These are phyloP conservation scores for Phocoena sinus DNA, from an alignment of 2,113 vertebrate genomes.

Conservation along the genomic window DNA sequence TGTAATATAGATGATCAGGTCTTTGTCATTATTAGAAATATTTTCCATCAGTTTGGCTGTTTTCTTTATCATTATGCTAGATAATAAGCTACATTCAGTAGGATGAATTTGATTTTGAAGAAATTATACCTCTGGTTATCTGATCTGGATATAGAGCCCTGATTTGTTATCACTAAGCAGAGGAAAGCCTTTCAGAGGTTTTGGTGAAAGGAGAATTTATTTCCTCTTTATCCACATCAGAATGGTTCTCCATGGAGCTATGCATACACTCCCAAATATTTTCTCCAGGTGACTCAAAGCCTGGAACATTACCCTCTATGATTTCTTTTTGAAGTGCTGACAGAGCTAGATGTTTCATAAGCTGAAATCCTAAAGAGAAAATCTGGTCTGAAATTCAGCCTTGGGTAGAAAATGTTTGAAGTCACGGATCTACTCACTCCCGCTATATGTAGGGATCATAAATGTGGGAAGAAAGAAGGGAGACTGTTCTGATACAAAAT, in stretches of 20 bases:
- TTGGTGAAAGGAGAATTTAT: conserved; percentile 13
- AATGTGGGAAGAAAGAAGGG: neutral
- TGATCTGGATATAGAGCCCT: neutral
- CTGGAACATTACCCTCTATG: neutral
- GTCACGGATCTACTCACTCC: too few relatives aligned
- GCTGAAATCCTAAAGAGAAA: neutral
- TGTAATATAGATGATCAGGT: neutral
- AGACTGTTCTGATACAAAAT: neutral
- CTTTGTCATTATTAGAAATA: neutral
- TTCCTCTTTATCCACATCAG: neutral
- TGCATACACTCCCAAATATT: neutral
- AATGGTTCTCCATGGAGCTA: neutral
- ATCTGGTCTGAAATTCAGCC: neutral
- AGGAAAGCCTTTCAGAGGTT: neutral
- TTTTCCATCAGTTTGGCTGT: neutral
- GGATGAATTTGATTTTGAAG: neutral
- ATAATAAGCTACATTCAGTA: neutral
- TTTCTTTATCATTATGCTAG: neutral
- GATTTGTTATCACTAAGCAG: neutral
- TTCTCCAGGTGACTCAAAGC: neutral
- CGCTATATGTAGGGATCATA: neutral
- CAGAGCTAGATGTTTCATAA: neutral
- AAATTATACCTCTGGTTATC: neutral
- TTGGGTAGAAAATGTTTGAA: neutral
- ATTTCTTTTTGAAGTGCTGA: neutral